phyloP scores from a whole-genome alignment of 2,113 vertebrate species.

The Brachyhypopomus gauderio region DNA sequence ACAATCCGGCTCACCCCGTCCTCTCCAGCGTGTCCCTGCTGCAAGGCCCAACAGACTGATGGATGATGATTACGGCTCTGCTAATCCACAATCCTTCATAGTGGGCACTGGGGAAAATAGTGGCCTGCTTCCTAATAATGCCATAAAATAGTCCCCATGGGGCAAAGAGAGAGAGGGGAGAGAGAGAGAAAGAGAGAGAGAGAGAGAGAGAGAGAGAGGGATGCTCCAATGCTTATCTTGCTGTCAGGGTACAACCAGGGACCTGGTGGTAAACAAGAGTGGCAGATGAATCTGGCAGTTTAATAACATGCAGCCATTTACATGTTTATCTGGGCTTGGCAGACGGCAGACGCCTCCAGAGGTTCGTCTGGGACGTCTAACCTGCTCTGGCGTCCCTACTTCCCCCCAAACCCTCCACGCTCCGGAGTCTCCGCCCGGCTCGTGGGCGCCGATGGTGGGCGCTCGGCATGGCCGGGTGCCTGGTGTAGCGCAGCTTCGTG shows the following conservation, averaged over 20 bases:
- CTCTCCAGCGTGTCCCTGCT: slow-evolving; percentile 29
- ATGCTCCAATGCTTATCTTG: slow-evolving; percentile 40
- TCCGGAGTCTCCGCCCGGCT: too few relatives aligned
- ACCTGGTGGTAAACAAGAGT: slow-evolving; percentile 32
- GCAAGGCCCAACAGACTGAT: slow-evolving; percentile 27
- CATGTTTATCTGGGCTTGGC: slow-evolving; percentile 51
- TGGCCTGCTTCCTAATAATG: slow-evolving; percentile 34
- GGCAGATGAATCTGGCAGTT: slow-evolving; percentile 20
- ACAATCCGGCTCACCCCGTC: slow-evolving; percentile 6
- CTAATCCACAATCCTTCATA: slow-evolving; percentile 37
- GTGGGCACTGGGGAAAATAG: slow-evolving; percentile 22
- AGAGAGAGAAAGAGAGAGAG: slow-evolving; percentile 1
- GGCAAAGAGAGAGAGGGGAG: slow-evolving; percentile 12
- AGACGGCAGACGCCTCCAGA: slow-evolving; percentile 35
- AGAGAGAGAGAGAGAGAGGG: slow-evolving; percentile 22
- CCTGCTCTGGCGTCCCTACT: background rate
- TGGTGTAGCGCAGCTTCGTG: too few relatives aligned
- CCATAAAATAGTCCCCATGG: slow-evolving; percentile 35
- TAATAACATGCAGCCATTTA: slow-evolving; percentile 43
- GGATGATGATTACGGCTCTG: slow-evolving; percentile 48
- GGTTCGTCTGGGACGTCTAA: slow-evolving; percentile 3
- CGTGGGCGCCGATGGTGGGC: too few relatives aligned
- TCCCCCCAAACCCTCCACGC: background rate
- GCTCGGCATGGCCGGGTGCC: too few relatives aligned
- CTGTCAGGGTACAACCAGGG: slow-evolving; percentile 43